A percentile compares a stretch with the other conserved stretches of the same genome.
These are phyloP conservation scores for Strigamia maritima DNA, from an alignment of 2,888 invertebrate genomes.

Conservation along the genomic window DNA sequence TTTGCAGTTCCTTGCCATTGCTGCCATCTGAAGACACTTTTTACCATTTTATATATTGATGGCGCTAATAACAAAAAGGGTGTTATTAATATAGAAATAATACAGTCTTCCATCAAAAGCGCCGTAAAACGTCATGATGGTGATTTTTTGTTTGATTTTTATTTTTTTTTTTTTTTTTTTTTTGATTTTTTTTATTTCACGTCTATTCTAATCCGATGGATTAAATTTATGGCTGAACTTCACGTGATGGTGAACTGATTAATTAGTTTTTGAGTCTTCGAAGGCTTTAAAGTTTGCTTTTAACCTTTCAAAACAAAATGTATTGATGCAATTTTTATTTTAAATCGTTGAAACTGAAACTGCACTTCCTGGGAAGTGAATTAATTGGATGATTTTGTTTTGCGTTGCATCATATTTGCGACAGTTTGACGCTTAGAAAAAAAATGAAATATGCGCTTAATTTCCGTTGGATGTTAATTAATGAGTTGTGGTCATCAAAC, in stretches of 20 bases:
- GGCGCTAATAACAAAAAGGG: neutral
- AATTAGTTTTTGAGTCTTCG: neutral
- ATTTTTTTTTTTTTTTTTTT: no score
- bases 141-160: no score
- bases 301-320: neutral
- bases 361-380: neutral
- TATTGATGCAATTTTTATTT: neutral
- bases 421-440: neutral
- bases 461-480: neutral
- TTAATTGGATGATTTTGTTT: neutral
- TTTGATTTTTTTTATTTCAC: neutral
- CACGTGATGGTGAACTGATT: neutral
- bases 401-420: neutral
- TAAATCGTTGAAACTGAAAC: neutral
- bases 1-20: neutral
- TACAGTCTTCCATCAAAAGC: neutral
- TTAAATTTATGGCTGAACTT: neutral
- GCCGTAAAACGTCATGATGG: neutral
- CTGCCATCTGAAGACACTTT: neutral
- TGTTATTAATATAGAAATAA: neutral
- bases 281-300: neutral
- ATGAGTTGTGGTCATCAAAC: conserved; percentile 7
- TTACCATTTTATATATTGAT: neutral
- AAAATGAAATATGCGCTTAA: neutral
- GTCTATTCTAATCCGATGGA: neutral